Conservation (phyloP, 1,140 invertebrate genomes). For the Bombus pascuorum region DNA sequence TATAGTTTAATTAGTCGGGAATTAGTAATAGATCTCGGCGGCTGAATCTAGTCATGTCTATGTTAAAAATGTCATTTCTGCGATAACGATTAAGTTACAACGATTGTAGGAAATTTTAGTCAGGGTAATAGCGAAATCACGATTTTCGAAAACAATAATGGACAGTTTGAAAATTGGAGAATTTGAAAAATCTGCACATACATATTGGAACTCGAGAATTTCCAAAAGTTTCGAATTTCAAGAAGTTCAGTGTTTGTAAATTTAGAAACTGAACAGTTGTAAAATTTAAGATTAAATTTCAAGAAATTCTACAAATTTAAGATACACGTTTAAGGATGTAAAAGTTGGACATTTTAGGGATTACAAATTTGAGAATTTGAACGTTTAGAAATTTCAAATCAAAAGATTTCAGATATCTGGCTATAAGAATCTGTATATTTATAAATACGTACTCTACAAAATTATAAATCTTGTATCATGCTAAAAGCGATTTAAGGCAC, state of each 20-base stretch:
- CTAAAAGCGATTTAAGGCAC: not conserved
- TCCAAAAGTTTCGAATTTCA: not conserved
- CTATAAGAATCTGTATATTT: not conserved
- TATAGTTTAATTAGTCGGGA: not conserved
- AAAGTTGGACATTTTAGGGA: not conserved
- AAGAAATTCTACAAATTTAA: too few species aligned
- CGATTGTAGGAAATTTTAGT: not conserved
- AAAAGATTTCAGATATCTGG: not conserved
- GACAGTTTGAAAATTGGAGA: too few species aligned
- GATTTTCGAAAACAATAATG: too few species aligned
- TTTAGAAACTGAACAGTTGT: too few species aligned
- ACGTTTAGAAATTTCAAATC: not conserved
- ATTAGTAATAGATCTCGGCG: not conserved
- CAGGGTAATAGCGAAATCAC: not conserved
- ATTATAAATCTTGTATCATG: not conserved
- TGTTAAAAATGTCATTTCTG: not conserved
- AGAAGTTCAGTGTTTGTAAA: too few species aligned
- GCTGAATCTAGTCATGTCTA: constrained; percentile 26
- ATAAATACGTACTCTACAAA: not conserved
- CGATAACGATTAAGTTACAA: not conserved
- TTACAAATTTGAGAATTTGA: not conserved
- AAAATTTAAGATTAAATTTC: too few species aligned
- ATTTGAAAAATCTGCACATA: too few species aligned
- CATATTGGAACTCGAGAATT: too few species aligned
- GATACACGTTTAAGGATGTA: too few species aligned